Conservation (phyloP, 2,888 invertebrate species). For the Amblyteles armatorius region DNA sequence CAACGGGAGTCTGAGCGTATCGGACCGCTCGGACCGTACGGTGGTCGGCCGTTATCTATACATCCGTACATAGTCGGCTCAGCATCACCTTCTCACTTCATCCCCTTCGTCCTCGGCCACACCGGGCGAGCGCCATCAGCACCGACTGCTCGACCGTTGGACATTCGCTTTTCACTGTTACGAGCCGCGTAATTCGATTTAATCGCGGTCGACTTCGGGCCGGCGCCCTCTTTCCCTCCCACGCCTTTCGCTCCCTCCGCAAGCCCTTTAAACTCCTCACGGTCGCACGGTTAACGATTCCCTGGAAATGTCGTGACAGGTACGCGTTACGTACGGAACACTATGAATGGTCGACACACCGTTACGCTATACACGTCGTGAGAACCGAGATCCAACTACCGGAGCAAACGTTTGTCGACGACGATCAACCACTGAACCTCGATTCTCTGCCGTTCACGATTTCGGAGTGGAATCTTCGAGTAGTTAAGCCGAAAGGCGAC, state of each 20-base stretch:
- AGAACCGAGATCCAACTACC: slow-evolving; percentile 1
- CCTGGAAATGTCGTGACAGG: slow-evolving; percentile 47
- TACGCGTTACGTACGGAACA: slow-evolving; percentile 30
- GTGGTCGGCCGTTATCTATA: slow-evolving; percentile 37
- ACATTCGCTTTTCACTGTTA: slow-evolving; percentile 44
- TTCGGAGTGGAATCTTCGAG: slow-evolving; percentile 33
- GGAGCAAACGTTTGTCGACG: slow-evolving; percentile 31
- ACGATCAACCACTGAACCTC: slow-evolving; percentile 26
- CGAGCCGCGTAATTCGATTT: slow-evolving; percentile 57
- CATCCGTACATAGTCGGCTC: background rate
- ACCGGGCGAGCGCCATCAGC: slow-evolving; percentile 21
- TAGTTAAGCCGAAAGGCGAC: slow-evolving; percentile 11
- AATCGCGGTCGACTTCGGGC: slow-evolving; percentile 49
- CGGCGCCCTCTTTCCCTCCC: slow-evolving; percentile 4
- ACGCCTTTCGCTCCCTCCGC: background rate
- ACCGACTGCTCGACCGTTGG: slow-evolving; percentile 19
- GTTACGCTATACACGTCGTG: background rate
- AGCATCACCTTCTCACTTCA: background rate
- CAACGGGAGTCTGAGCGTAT: slow-evolving; percentile 20
- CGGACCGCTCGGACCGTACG: slow-evolving; percentile 8
- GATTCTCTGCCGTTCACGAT: slow-evolving; percentile 47
- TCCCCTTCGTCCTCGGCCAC: slow-evolving; percentile 4
- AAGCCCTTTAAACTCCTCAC: slow-evolving; percentile 7
- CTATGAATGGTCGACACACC: background rate
- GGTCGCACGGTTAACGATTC: slow-evolving; percentile 46